Evolutionary conservation across 2,797 vertebrate species (phyloP), one percentile per base, ranked within the genome.

Genomic region (Hydrophis major): DNA sequence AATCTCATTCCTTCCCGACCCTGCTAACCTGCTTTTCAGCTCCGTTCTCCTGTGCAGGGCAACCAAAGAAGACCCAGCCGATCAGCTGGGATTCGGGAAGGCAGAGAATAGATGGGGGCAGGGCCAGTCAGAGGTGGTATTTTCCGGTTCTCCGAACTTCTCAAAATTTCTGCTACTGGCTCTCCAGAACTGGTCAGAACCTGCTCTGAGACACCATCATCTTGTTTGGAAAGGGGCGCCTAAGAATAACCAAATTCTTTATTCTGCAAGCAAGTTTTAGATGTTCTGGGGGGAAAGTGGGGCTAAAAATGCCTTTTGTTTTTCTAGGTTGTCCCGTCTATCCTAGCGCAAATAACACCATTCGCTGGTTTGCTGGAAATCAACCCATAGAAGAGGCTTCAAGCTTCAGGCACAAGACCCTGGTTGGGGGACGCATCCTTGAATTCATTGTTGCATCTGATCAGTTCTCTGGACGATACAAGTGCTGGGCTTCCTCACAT

Each of bases 271-370:
- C 13, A 83, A 57, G 22, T 56, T 25, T 27, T 37, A 16, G 28
- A 6, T 91, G 14, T 47, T 92, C 57, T 91, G 74, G 32, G 59
- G 4, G 10, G 28, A 74, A 8, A 93, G 47, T 37, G 18, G 25
- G 8, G 91, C 27, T 90, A 94, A 53, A 95, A 93, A 13, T 92
- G 1, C 20, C 93, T 1, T 93, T 96, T 22, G 86, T 6, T 74
- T 96, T 96, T 95, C 83, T 57, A 99, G 98, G 98, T 92, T 99
- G 98, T 88, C 98, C 98, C 0, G 97, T 98, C 4, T 95, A 97
- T 92, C 96, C 97, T 50, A 97, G 96, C 74, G 97, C 97, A 96
- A 98, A 96, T 91, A 96, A 93, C 6, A 92, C 96, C 2, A 96
- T 99, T 60, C 97, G 25, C 53, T 99, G 98, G 98, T 96, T 97